Evolutionary conservation across 2,797 vertebrate species (phyloP).

Genomic region (Myiotriccus ornatus): DNA sequence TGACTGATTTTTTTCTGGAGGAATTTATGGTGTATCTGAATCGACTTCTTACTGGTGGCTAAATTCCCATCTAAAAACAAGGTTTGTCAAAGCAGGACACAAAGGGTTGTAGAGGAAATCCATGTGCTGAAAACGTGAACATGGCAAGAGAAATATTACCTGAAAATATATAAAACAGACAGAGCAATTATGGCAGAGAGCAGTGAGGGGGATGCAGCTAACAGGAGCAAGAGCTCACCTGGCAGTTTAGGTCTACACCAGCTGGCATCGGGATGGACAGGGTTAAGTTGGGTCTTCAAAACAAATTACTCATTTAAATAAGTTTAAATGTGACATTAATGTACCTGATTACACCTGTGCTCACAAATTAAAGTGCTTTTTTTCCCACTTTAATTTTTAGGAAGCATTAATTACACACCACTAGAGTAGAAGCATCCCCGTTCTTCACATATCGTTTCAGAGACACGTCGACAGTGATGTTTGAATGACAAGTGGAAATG

Average conservation of each 20-base stretch:
- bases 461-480: background rate
- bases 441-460: slow-evolving; percentile 5
- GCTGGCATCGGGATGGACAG: background rate
- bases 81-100: background rate
- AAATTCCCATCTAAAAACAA: background rate
- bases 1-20: background rate
- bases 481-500: slow-evolving; percentile 48
- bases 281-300: background rate
- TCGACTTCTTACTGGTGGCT: background rate
- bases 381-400: background rate
- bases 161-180: background rate
- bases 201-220: background rate
- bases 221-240: rapidly evolving
- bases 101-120: background rate
- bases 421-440: background rate
- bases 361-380: background rate
- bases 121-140: background rate
- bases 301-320: background rate
- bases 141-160: background rate
- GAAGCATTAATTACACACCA: slow-evolving; percentile 39
- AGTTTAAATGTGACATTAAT: background rate
- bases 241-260: background rate
- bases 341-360: background rate
- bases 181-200: background rate
- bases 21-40: background rate